Base-by-base conservation (phyloP, 2,797 vertebrate genomes). In the Pogonophryne albipinna region DNA sequence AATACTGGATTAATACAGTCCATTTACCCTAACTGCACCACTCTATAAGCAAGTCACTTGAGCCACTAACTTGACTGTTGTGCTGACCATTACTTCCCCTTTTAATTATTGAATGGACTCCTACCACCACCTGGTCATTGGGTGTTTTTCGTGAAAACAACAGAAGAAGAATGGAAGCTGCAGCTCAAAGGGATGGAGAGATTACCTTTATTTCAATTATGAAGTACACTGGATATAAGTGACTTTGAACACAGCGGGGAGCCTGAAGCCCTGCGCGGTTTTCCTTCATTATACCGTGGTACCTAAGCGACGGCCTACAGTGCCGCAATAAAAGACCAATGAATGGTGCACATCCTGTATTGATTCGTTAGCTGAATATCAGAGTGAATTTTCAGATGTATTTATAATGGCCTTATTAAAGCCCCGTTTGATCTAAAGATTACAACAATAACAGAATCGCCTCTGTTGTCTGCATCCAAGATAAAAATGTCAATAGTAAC, bases 361-460 rank as follows among this genome's bases (percentile, higher is more conserved):
- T 94, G 95, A 95, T 95, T 93, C 95, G 94, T 94, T 95, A 95
- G 92, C 90, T 88, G 95, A 95, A 96, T 94, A 94, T 90, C 87
- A 92, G 86, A 95, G 94, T 91, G 90, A 88, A 90, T 93, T 93
- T 94, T 95, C 93, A 93, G 94, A 95, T 95, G 92, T 94, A 95
- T 96, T 94, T 95, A 94, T 94, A 95, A 95, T 95, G 91, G 92
- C 82, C 93, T 95, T 93, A 95, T 96, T 95, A 95, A 94, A 95
- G 93, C 87, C 67, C 82, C 86, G 84, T 96, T 95, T 95, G 94
- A 96, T 95, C 92, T 92, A 80, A 92, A 91, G 92, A 93, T 93
- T 93, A 90, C 91, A 94, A 93, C 92, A 94, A 91, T 90, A 92
- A 90, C 90, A 92, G 83, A 90, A 90, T 76, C 55, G 71, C 79